These are phyloP conservation scores for Thecocarcelia acutangulata DNA, from an alignment of 2,888 invertebrate species.

Conservation along the genomic window DNA sequence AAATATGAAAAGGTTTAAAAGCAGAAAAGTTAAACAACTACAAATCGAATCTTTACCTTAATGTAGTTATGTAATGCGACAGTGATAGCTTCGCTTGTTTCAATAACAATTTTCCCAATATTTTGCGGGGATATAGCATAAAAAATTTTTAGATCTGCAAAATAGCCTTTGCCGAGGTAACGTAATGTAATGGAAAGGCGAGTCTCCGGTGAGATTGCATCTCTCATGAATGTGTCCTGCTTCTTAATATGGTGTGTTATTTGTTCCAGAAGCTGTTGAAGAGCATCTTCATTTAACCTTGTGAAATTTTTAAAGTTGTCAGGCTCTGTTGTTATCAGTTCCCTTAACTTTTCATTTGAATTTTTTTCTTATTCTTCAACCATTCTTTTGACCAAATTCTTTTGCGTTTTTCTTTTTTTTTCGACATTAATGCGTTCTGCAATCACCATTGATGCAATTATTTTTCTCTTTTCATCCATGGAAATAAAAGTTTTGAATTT, in stretches of 20 bases:
- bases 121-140: constrained; percentile 3
- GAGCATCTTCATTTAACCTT: constrained; percentile 6
- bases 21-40: constrained; percentile 1
- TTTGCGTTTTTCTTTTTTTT: neutral
- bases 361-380: constrained; percentile 9
- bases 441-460: neutral
- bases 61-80: constrained; percentile 4
- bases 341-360: constrained; percentile 2
- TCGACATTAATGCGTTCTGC: constrained; percentile 3
- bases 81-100: constrained; percentile 1
- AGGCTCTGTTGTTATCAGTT: constrained; percentile 3
- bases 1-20: neutral
- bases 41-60: constrained; percentile 4
- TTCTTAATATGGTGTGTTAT: constrained; percentile 1
- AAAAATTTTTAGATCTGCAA: constrained; percentile 1
- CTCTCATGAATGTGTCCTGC: constrained; percentile 9
- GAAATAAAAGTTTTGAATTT: neutral
- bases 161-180: constrained; percentile 1
- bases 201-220: constrained; percentile 13
- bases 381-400: constrained; percentile 4
- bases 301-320: constrained; percentile 4
- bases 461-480: neutral
- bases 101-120: constrained; percentile 3
- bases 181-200: constrained; percentile 2
- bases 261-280: neutral